Percentiles rank a stretch among this genome's conserved stretches.
These are phyloP conservation scores for Orthonyx spaldingii DNA, from an alignment of 2,113 vertebrate genomes.

Conservation along the genomic window DNA sequence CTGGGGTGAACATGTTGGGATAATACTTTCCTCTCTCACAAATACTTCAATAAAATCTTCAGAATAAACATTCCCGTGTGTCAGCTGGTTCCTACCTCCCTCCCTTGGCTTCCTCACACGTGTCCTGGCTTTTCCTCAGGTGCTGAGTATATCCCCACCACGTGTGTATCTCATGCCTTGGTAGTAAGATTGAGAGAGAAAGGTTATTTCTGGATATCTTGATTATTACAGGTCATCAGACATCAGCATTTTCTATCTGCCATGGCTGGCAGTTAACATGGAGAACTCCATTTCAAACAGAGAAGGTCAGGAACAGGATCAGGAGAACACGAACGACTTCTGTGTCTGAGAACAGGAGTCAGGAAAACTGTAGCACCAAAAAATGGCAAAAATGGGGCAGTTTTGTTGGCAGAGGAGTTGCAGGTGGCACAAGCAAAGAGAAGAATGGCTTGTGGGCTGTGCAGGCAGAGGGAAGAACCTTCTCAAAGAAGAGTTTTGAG, in stretches of 20 bases:
- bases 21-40: neutral
- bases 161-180: accelerated
- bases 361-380: neutral
- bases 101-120: neutral
- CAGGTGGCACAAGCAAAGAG: neutral
- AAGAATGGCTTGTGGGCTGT: neutral
- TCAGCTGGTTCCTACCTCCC: neutral
- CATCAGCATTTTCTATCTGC: neutral
- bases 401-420: neutral
- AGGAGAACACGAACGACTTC: neutral
- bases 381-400: neutral
- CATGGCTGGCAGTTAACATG: accelerated
- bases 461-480: neutral
- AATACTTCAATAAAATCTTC: neutral
- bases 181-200: neutral
- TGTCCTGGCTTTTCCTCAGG: neutral
- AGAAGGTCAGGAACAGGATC: neutral
- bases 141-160: neutral
- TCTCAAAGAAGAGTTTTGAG: neutral
- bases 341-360: neutral
- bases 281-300: neutral
- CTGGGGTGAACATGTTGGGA: accelerated
- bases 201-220: neutral
- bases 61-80: neutral
- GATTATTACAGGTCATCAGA: neutral